phyloP scores from a whole-genome alignment of 2,113 vertebrate genomes.

The Apeltes quadracus region DNA sequence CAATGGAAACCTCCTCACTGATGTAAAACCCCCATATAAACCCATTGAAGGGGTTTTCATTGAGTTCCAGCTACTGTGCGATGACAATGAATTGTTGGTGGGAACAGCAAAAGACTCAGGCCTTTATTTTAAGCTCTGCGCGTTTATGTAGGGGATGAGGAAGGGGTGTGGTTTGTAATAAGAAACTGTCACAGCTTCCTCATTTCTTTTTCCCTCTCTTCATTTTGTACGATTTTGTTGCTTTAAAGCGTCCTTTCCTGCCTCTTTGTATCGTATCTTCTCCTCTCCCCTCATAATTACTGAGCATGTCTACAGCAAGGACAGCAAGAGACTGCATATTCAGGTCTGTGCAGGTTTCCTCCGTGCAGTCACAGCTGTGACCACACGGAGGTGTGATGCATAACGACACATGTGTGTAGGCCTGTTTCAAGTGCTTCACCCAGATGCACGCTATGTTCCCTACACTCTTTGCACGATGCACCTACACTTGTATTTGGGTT shows the following conservation, averaged over 20 bases:
- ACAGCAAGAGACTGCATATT: not conserved
- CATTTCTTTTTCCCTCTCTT: conserved; percentile 24
- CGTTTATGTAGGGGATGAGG: conserved; percentile 36
- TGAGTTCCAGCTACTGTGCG: conserved; percentile 1
- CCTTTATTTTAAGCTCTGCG: conserved; percentile 50
- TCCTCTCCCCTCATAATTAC: not conserved
- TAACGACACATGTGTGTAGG: conserved; percentile 8
- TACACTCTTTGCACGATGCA: conserved; percentile 55
- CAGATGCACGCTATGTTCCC: conserved; percentile 28
- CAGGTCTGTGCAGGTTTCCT: conserved; percentile 28
- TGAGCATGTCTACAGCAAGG: not conserved
- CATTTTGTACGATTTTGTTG: conserved; percentile 31
- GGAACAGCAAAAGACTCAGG: conserved; percentile 23
- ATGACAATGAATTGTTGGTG: not conserved
- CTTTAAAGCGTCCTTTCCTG: conserved; percentile 5
- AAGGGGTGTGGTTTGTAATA: conserved; percentile 48
- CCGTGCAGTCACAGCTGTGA: conserved; percentile 69
- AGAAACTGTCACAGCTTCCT: conserved; percentile 64
- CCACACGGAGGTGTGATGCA: conserved; percentile 64
- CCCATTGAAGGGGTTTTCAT: not conserved
- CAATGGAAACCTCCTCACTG: not conserved
- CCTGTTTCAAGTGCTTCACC: conserved; percentile 10
- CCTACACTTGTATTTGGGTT: conserved; percentile 53
- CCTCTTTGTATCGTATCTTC: not conserved
- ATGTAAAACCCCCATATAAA: conserved; percentile 11